A percentile compares a stretch with the other conserved stretches of the same genome.
These are phyloP conservation scores for Lanistes nyassanus DNA, from an alignment of 1,140 invertebrate species.

Conservation along the genomic window DNA sequence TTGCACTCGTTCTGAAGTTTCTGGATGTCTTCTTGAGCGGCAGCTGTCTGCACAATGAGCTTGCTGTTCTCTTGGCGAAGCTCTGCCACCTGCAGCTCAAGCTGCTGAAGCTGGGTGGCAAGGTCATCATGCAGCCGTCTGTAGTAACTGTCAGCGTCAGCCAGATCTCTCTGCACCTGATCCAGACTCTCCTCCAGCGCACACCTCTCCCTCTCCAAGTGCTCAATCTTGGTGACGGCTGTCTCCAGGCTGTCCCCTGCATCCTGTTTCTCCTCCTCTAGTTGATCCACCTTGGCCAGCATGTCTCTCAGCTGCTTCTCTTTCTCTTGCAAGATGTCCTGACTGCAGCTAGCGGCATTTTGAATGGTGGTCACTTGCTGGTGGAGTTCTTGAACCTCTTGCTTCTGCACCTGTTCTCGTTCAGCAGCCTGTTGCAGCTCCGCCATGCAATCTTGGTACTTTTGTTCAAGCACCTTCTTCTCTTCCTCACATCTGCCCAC, in stretches of 20 bases:
- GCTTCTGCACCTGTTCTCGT: constrained; percentile 4
- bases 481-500: constrained; percentile 2
- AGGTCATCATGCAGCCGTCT: constrained; percentile 12
- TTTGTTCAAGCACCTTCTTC: constrained; percentile 11
- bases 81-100: constrained; percentile 11
- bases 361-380: neutral
- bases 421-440: constrained; percentile 19
- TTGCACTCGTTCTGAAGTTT: neutral
- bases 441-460: neutral
- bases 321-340: neutral
- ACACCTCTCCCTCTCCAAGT: constrained; percentile 5
- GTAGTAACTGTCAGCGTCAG: constrained; percentile 22
- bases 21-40: neutral
- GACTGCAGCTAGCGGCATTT: neutral
- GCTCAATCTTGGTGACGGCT: constrained; percentile 2
- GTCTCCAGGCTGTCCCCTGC: neutral
- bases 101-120: constrained; percentile 4
- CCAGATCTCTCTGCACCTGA: constrained; percentile 19
- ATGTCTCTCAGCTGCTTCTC: neutral
- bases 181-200: constrained; percentile 6
- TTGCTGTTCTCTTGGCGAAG: constrained; percentile 16
- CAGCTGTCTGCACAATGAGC: neutral
- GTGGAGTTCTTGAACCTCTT: neutral
- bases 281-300: constrained; percentile 8
- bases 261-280: neutral